Evolutionary conservation across 2,797 vertebrate species (phyloP).

Genomic region (Luscinia megarhynchos): DNA sequence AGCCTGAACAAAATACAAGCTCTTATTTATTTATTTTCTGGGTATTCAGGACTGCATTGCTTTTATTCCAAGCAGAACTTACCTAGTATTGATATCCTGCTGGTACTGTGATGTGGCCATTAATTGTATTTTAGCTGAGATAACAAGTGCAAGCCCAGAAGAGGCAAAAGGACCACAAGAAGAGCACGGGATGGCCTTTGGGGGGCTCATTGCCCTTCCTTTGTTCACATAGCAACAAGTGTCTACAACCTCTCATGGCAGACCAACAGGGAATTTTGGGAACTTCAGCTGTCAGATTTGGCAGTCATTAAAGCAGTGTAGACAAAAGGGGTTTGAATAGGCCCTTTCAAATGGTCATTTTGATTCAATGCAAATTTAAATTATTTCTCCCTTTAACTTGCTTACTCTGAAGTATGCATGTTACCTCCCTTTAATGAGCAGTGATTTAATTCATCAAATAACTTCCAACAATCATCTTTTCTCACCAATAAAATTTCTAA

Average conservation of each 20-base stretch:
- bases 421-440: background rate
- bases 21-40: slow-evolving; percentile 6
- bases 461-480: background rate
- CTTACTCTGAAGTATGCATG: background rate
- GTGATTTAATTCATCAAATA: background rate
- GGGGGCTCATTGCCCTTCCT: slow-evolving; percentile 32
- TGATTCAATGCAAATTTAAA: slow-evolving; percentile 17
- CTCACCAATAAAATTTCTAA: background rate
- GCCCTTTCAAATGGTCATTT: slow-evolving; percentile 20
- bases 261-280: slow-evolving; percentile 65
- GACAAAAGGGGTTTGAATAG: slow-evolving; percentile 34
- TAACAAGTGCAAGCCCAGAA: background rate
- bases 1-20: background rate
- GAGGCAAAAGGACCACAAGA: background rate
- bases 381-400: slow-evolving; percentile 12
- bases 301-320: slow-evolving; percentile 71
- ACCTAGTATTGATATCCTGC: background rate
- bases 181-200: background rate
- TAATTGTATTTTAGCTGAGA: background rate
- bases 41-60: background rate
- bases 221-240: slow-evolving; percentile 77
- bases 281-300: slow-evolving; percentile 74
- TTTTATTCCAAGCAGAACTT: background rate
- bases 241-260: slow-evolving; percentile 68
- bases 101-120: slow-evolving; percentile 18